phyloP scores from a whole-genome alignment of 1,140 invertebrate species.

The Nasonia longicornis region DNA sequence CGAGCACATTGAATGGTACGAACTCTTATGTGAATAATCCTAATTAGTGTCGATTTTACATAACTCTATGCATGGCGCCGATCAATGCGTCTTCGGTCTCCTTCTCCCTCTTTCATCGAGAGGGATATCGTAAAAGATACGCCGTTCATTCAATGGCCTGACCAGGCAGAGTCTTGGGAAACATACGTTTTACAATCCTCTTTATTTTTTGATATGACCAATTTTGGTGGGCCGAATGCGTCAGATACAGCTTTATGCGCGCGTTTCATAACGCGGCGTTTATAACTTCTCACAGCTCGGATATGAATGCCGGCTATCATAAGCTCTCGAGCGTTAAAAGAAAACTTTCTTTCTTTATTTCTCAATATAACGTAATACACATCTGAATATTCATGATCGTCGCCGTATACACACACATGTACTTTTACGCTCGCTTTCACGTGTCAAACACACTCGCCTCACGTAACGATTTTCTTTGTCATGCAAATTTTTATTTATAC shows the following conservation, averaged over 20 bases:
- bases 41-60: slow-evolving; percentile 21
- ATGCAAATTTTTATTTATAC: neutral
- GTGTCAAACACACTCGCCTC: neutral
- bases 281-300: neutral
- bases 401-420: neutral
- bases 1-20: neutral
- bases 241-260: neutral
- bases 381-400: neutral
- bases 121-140: slow-evolving; percentile 5
- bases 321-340: neutral
- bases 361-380: neutral
- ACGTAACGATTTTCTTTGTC: neutral
- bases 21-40: slow-evolving; percentile 4
- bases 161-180: neutral
- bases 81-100: neutral
- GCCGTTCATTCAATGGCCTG: neutral
- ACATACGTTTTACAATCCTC: slow-evolving; percentile 7
- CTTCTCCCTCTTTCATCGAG: neutral
- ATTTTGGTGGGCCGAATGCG: neutral
- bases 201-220: neutral
- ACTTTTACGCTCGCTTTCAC: neutral
- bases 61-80: neutral
- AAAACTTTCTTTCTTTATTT: neutral
- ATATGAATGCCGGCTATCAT: neutral
- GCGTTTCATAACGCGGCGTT: neutral